Evolutionary conservation across 1,140 invertebrate genomes (phyloP), one percentile per base, ranked within the genome.

Genomic region (Bathynomus jamesi): DNA sequence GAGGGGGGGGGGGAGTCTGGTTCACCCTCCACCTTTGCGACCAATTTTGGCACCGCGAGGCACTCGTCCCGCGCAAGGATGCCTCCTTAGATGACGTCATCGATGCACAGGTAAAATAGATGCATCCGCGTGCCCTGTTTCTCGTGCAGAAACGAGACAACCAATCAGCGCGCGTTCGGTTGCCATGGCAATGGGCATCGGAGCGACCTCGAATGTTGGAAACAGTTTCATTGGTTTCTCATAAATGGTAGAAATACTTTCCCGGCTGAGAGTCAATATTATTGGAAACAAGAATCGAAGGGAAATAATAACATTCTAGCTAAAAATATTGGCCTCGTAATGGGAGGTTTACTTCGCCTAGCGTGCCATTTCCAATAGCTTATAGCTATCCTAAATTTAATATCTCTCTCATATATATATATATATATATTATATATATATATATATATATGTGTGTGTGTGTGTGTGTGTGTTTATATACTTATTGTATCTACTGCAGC

Each of bases 371-470:
- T 53, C 40, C 40, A 53, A 53, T 53, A 25, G 61, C 27, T 25
- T 63, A 28, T 63, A 63, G 21, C 61, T 28, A 63, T 53, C 40
- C 40, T 53, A 53, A 53, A 53, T 53, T 53, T 53, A 53, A 53
- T 53, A 53, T 53, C 13, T 53, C 13, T 53, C 13, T 53, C 13
- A 63, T 28, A 28, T 63, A 63, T 63, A 28, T 63, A 28, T 63
- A 63, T 63, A 63, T 63, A 28, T 63, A 63, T 63, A 28, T 63
- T 17, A 27, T 63, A 63, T 63, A 63, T 63, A 28, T 63, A 28
- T 63, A 63, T 63, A 28, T 63, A 28, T 63, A 63, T 63, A 28
- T 63, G 27, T 63, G 27, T 63, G 24, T 28, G 27, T 63, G 27
- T 63, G 24, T 63, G 27, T 63, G 24, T 63, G 24, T 63, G 24